Percentiles rank a stretch among this genome's conserved stretches.
Conservation (phyloP, 1,140 invertebrate species). For the Saccostrea cuccullata region DNA sequence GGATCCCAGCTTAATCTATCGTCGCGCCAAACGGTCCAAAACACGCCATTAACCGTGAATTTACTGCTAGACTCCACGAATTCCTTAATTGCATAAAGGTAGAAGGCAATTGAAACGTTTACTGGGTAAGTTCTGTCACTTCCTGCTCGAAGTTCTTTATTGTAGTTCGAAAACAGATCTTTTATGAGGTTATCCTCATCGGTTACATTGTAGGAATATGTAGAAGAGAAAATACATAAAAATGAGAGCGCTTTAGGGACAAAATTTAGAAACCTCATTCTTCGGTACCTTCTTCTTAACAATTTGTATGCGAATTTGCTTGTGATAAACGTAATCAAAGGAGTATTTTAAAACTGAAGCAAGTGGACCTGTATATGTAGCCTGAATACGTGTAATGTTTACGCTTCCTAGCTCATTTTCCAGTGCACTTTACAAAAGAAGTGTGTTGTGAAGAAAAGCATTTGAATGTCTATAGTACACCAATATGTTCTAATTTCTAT, state of each 20-base stretch:
- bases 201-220: neutral
- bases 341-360: too few species aligned
- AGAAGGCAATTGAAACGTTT: neutral
- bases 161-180: constrained; percentile 27
- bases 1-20: constrained; percentile 26
- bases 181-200: neutral
- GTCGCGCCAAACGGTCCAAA: constrained; percentile 11
- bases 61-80: constrained; percentile 11
- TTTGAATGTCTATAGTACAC: too few species aligned
- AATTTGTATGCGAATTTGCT: too few species aligned
- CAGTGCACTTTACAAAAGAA: too few species aligned
- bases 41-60: constrained; percentile 7
- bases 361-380: too few species aligned
- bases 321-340: too few species aligned
- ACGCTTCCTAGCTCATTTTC: too few species aligned
- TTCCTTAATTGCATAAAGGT: constrained; percentile 4
- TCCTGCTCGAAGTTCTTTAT: constrained; percentile 25
- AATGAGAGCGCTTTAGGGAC: neutral
- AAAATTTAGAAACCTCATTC: neutral
- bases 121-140: neutral
- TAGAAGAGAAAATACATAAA: neutral
- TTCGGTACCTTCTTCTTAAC: neutral
- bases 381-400: too few species aligned
- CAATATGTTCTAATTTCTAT: too few species aligned
- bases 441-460: too few species aligned